These are phyloP conservation scores for Marasmarcha lunaedactyla DNA, from an alignment of 2,888 invertebrate species.

Conservation along the genomic window DNA sequence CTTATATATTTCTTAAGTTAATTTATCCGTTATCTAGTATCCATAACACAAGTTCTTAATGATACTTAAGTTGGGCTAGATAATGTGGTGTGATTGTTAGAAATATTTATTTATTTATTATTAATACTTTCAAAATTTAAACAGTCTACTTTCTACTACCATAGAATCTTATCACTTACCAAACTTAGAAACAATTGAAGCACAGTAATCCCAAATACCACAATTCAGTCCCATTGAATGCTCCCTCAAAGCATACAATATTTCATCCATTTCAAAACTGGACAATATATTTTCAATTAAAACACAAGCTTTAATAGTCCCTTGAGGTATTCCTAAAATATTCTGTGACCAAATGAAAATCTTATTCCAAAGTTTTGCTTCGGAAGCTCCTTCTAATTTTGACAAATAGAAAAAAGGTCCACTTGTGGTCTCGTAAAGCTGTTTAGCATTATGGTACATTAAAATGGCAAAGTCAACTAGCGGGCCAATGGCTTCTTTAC, in stretches of 20 bases:
- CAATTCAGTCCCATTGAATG: conserved; percentile 79
- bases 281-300: conserved; percentile 79
- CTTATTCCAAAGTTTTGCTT: conserved; percentile 77
- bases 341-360: conserved; percentile 75
- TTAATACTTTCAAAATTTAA: no score
- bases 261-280: conserved; percentile 77
- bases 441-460: conserved; percentile 73
- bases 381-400: conserved; percentile 74
- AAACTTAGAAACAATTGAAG: conserved; percentile 75
- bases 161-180: no score
- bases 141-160: no score
- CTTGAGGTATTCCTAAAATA: conserved; percentile 64
- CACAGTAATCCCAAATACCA: conserved; percentile 81
- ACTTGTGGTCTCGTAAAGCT: conserved; percentile 60
- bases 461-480: conserved; percentile 77
- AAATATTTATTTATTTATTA: no score
- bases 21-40: no score
- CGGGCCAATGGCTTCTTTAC: conserved; percentile 73
- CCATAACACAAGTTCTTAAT: no score
- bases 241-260: conserved; percentile 73
- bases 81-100: no score
- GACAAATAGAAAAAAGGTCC: conserved; percentile 81
- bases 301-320: conserved; percentile 78
- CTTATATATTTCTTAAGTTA: no score
- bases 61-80: no score